phyloP scores from a whole-genome alignment of 1,140 invertebrate species.

The Dinoponera quadriceps region DNA sequence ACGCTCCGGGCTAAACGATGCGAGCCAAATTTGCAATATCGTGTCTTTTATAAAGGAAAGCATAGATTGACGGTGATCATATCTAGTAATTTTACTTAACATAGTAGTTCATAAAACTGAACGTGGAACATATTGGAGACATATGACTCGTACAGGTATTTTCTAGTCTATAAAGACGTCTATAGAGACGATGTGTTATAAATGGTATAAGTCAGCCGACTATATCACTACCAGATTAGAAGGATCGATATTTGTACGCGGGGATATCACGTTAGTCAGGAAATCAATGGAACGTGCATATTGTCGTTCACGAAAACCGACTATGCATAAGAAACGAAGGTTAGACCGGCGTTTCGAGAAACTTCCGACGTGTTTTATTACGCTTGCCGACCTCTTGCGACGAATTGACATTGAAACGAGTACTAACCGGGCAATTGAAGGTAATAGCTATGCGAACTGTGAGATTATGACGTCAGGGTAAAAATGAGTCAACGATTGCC shows the following conservation, averaged over 20 bases:
- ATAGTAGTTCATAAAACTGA: neutral
- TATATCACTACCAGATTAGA: neutral
- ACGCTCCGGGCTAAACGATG: neutral
- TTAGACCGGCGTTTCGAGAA: constrained; percentile 12
- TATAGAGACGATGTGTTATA: too few species aligned
- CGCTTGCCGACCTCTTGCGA: constrained; percentile 26
- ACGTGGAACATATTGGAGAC: too few species aligned
- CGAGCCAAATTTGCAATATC: neutral
- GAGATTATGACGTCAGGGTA: constrained; percentile 18
- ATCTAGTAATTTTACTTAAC: neutral
- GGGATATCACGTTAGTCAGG: neutral
- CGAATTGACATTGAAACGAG: constrained; percentile 33
- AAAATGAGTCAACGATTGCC: constrained; percentile 19
- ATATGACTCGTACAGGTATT: too few species aligned
- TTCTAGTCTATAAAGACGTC: too few species aligned
- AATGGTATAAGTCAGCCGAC: neutral
- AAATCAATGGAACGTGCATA: neutral
- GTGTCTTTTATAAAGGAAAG: neutral
- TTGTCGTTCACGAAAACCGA: constrained; percentile 2
- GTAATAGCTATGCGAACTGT: constrained; percentile 7
- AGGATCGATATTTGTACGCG: constrained; percentile 4
- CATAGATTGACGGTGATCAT: neutral
- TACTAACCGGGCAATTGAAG: constrained; percentile 35
- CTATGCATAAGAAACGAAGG: neutral
- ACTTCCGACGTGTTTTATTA: constrained; percentile 23